These are phyloP conservation scores for Clarias batrachus DNA, from an alignment of 2,113 vertebrate genomes.

Conservation along the genomic window DNA sequence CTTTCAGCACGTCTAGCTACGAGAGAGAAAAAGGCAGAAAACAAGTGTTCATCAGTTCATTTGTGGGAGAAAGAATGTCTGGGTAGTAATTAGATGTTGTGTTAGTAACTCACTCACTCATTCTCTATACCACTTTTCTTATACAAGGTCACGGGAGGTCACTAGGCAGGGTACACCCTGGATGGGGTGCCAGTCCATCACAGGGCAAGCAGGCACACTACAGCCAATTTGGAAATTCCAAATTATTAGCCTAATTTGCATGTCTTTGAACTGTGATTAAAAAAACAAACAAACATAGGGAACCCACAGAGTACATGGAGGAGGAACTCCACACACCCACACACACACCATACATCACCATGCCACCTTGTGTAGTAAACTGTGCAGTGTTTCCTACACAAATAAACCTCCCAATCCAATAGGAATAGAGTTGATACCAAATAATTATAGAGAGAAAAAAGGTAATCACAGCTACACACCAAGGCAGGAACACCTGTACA, in stretches of 20 bases:
- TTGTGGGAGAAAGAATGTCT: neutral
- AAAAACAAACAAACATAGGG: accelerated
- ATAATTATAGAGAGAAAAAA: neutral
- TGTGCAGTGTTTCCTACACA: neutral
- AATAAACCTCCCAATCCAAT: neutral
- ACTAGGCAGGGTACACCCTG: no score
- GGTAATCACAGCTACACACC: neutral
- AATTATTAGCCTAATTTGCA: no score
- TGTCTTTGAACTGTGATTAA: no score
- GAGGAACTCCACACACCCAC: no score
- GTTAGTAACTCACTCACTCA: neutral
- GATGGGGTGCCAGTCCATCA: no score
- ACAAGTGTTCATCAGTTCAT: neutral
- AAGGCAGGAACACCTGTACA: neutral
- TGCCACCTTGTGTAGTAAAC: neutral
- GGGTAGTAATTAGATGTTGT: neutral
- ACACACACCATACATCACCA: no score
- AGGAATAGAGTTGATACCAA: neutral
- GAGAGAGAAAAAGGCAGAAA: conserved; percentile 33
- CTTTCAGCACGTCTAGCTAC: conserved; percentile 91
- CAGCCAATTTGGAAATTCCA: no score
- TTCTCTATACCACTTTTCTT: no score
- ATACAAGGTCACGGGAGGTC: no score
- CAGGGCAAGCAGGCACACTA: no score
- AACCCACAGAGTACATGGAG: no score